These are phyloP conservation scores for Pocillopora damicornis DNA, from an alignment of 64 coral and sea anemone species.

Conservation along the genomic window DNA sequence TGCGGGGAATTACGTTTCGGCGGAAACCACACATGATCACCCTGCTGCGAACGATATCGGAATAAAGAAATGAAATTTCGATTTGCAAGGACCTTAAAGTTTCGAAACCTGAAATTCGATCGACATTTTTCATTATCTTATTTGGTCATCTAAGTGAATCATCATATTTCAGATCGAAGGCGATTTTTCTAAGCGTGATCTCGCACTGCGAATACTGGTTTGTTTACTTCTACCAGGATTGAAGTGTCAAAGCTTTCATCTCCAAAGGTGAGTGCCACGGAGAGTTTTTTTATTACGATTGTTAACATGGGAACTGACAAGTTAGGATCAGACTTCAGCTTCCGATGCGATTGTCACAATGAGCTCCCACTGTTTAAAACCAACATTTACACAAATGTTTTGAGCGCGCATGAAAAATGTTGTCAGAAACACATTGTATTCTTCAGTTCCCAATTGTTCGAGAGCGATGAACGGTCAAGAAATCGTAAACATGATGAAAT, in stretches of 20 bases:
- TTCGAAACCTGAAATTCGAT: background rate
- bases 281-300: background rate
- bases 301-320: background rate
- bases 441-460: too few relatives aligned
- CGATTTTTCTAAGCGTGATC: background rate
- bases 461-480: too few relatives aligned
- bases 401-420: too few relatives aligned
- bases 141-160: background rate
- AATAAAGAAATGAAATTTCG: background rate
- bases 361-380: too few relatives aligned
- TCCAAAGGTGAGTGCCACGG: background rate
- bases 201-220: background rate
- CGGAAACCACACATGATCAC: background rate
- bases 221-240: background rate
- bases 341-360: too few relatives aligned
- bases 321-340: too few relatives aligned
- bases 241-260: background rate
- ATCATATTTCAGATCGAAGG: constrained; percentile 32
- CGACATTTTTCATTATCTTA: background rate
- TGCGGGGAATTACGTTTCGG: background rate
- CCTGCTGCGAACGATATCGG: background rate
- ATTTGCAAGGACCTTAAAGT: background rate
- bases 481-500: too few relatives aligned
- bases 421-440: too few relatives aligned
- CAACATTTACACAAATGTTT: too few relatives aligned